Evolutionary conservation across 2,797 vertebrate genomes (phyloP), one percentile per base, ranked within the genome.

Genomic region (Esox lucius): DNA sequence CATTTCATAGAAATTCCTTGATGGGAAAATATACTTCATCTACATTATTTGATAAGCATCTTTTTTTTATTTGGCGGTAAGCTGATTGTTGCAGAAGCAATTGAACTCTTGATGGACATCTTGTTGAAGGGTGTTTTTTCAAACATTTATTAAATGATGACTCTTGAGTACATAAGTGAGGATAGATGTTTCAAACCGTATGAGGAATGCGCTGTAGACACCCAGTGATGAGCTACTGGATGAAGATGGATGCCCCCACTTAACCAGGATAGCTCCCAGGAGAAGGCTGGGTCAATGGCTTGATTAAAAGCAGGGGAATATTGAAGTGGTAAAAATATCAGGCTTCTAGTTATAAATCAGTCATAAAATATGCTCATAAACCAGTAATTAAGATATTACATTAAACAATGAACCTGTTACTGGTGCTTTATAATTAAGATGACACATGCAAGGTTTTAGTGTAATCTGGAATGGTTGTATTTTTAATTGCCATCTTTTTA

Each of bases 181-280:
- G 56, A 61, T 26, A 24, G 28, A 65, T 17, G 17, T 65, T 19
- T 16, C 7, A 13, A 65, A 33, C 88, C 88, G 88, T 90, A 89
- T 90, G 88, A 92, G 87, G 88, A 91, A 87, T 79, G 78, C 64
- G 82, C 85, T 70, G 82, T 76, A 89, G 88, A 90, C 88, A 80
- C 17, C 16, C 64, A 65, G 64, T 85, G 87, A 89, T 76, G 86
- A 91, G 87, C 88, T 88, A 91, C 83, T 91, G 90, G 91, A 85
- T 92, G 89, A 92, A 92, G 91, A 92, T 90, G 90, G 89, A 93
- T 92, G 89, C 91, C 87, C 90, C 91, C 91, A 92, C 91, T 93
- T 91, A 91, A 88, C 90, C 91, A 91, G 91, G 90, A 93, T 91
- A 90, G 90, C 89, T 93, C 92, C 91, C 92, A 76, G 85, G 91